Conservation (phyloP, 1,140 invertebrate genomes). For the Acromyrmex echinatior region DNA sequence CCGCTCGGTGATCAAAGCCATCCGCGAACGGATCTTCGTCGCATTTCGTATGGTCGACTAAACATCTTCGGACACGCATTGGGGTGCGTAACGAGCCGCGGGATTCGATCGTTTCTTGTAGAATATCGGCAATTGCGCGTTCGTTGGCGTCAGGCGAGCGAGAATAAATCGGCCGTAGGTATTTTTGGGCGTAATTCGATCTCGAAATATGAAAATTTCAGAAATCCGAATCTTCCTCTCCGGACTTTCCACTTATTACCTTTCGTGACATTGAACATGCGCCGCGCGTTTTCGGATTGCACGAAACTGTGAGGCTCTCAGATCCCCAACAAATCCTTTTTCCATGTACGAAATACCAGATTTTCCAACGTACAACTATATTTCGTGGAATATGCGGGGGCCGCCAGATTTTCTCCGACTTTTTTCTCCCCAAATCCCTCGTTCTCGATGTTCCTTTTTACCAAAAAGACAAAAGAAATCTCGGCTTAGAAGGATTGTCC, state of each 20-base stretch:
- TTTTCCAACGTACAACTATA: constrained; percentile 2
- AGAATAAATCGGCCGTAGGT: not conserved
- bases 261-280: not conserved
- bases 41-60: constrained; percentile 69
- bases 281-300: not conserved
- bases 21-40: constrained; percentile 51
- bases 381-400: constrained; percentile 4
- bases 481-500: not conserved
- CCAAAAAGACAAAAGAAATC: constrained; percentile 26
- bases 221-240: not conserved
- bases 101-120: constrained; percentile 14
- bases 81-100: constrained; percentile 61
- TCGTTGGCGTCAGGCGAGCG: not conserved
- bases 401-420: constrained; percentile 14
- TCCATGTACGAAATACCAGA: not conserved
- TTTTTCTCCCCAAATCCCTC: not conserved
- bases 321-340: not conserved
- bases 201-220: not conserved
- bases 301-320: not conserved
- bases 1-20: constrained; percentile 71
- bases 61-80: constrained; percentile 71
- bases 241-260: not conserved
- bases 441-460: not conserved
- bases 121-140: constrained; percentile 15
- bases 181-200: not conserved